Conservation (phyloP, 2,113 vertebrate species). For the Laticauda laticaudata region DNA sequence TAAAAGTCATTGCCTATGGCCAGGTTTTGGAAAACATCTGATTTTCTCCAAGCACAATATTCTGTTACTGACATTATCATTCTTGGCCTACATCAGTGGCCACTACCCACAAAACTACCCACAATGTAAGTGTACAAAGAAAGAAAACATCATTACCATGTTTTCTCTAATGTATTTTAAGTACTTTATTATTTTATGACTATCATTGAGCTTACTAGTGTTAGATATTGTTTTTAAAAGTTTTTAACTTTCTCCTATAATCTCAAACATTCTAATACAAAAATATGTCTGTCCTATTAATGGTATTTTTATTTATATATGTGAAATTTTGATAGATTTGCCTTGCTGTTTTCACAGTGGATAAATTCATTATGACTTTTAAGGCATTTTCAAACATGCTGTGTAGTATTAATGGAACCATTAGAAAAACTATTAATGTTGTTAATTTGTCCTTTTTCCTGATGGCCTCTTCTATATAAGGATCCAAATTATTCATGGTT, state of each 20-base stretch:
- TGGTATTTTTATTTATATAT: background rate
- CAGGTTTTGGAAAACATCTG: background rate
- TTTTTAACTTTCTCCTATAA: background rate
- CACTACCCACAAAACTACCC: background rate
- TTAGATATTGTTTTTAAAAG: fast-evolving
- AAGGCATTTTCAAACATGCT: background rate
- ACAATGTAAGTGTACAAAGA: fast-evolving
- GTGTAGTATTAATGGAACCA: background rate
- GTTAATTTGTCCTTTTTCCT: background rate
- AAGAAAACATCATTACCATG: fast-evolving
- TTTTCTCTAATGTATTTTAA: fast-evolving
- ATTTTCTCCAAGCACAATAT: background rate
- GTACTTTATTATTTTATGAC: fast-evolving
- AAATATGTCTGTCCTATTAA: background rate
- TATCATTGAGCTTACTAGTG: background rate
- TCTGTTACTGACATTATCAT: background rate
- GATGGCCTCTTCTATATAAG: background rate
- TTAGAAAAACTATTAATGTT: background rate
- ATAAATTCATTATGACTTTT: background rate
- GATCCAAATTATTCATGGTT: background rate
- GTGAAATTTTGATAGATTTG: background rate
- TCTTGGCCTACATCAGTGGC: background rate
- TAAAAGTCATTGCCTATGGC: background rate
- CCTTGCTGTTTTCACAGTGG: background rate
- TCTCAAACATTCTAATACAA: background rate